Base-by-base conservation (phyloP, 2,888 invertebrate species). In the Dolichopus griseipennis region DNA sequence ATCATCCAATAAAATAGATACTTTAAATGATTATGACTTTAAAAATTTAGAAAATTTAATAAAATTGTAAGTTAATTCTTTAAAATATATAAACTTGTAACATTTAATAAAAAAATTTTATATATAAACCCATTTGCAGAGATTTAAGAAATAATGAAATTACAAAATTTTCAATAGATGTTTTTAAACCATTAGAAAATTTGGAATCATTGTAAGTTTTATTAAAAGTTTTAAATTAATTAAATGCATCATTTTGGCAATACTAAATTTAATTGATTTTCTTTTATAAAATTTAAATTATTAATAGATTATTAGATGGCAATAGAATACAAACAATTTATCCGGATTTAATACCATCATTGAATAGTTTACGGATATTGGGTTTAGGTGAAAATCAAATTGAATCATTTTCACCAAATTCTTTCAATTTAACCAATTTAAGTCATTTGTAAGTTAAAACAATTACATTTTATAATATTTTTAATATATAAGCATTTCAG, bases 91-190 rank as follows among this genome's bases (percentile, higher is more conserved):
- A 12, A 21, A 20, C 5, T 21, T 43, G 1, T 15, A 3, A 68
- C 34, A 27, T 15, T 21, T 18, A 2, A 18, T 34, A 37, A 18
- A 27, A 27, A 27, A 27, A 27, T 27, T 27, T 27, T 27, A 27
- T n/a, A 27, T 27, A 4, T 34, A 20, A 18, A 18, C 20, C 3
- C 2, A 15, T 37, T 34, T 65, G 52, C 75, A 85, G 85, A 65
- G 84, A 84, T 74, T 75, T 85, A 62, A 79, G 85, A 1, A 78
- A 81, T 68, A 85, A 85, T 76, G 78, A 76, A 61, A 77, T 85
- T 64, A 75, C 74, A 33, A 75, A 78, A 66, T 79, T 84, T 43
- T 75, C 75, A 22, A 75, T 75, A 1, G 73, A 75, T 8, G 76
- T 81, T 7, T 82, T 85, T 71, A 72, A 74, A 4, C 78, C 81